Base-by-base conservation (phyloP, 2,113 vertebrate genomes). In the Planiliza haematocheilus region DNA sequence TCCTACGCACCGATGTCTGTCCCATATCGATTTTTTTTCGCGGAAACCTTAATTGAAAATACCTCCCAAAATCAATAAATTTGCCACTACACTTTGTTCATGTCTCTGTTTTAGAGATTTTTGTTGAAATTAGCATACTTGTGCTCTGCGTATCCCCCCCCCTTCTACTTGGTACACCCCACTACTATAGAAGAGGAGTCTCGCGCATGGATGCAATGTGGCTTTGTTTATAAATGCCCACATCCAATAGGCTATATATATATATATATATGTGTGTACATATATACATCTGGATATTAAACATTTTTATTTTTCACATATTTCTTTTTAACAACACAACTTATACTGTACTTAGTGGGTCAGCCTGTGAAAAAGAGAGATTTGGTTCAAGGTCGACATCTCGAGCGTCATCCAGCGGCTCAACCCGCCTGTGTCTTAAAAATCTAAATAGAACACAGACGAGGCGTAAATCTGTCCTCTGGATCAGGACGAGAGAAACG, bases 201-300 rank as follows among this genome's bases (percentile, higher is more conserved):
- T 13, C 86, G 66, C 21, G 42, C 14, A 18, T 1, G 8, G 10
- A 51, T 3, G 68, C 85, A 88, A 87, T 85, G 87, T 85, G 88
- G 50, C 18, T 68, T 38, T 91, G 88, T 91, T 91, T 88, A 84
- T 82, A 82, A 80, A 82, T 57, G 69, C 7, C 3, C 7, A 4
- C 5, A 30, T 37, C n/a, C n/a, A n/a, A n/a, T n/a, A n/a, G n/a
- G n/a, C n/a, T n/a, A n/a, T n/a, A n/a, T n/a, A n/a, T n/a, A n/a
- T n/a, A n/a, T n/a, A n/a, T n/a, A n/a, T n/a, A n/a, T n/a, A n/a
- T n/a, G n/a, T n/a, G n/a, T n/a, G n/a, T n/a, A n/a, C n/a, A n/a
- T 36, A 10, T 16, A 30, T 39, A 48, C 3, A 4, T 17, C 24
- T 36, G 14, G 1, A 50, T 7, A 8, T 38, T 10, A 10, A 2